phyloP scores from a whole-genome alignment of 2,888 invertebrate genomes.

The Spialia ferax region DNA sequence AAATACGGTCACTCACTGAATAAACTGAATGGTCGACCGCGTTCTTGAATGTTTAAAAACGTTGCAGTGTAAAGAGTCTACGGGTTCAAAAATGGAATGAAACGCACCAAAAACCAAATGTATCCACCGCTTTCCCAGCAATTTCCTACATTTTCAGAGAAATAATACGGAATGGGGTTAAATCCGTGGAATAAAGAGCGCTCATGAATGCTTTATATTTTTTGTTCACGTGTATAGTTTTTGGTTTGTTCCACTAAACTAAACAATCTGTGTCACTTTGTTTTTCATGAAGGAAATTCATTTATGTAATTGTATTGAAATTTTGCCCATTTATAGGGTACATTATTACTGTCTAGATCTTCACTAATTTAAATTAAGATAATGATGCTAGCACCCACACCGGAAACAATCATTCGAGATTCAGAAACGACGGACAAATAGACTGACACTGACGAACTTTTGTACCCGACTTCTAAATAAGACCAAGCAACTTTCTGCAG shows the following conservation, averaged over 20 bases:
- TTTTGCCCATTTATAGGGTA: not conserved
- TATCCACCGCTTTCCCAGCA: constrained; percentile 21
- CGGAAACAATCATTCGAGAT: too few species aligned
- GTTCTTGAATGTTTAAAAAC: constrained; percentile 22
- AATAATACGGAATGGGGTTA: constrained; percentile 20
- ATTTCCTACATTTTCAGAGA: constrained; percentile 17
- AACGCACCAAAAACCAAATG: constrained; percentile 29
- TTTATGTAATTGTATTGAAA: not conserved
- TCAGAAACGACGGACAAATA: too few species aligned
- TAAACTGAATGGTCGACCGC: constrained; percentile 18
- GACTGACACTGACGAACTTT: too few species aligned
- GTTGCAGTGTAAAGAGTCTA: constrained; percentile 28
- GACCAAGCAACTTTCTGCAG: too few species aligned
- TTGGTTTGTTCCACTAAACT: constrained; percentile 9
- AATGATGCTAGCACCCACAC: too few species aligned
- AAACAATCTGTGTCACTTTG: constrained; percentile 12
- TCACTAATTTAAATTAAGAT: too few species aligned
- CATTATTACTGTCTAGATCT: too few species aligned
- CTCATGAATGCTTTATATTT: constrained; percentile 19
- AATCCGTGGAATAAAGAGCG: constrained; percentile 14
- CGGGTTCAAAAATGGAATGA: constrained; percentile 19
- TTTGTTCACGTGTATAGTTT: constrained; percentile 1
- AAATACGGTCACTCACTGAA: constrained; percentile 12
- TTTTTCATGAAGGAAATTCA: constrained; percentile 6
- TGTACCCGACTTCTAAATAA: too few species aligned